phyloP scores from a whole-genome alignment of 2,113 vertebrate species.

The Pollachius pollachius region DNA sequence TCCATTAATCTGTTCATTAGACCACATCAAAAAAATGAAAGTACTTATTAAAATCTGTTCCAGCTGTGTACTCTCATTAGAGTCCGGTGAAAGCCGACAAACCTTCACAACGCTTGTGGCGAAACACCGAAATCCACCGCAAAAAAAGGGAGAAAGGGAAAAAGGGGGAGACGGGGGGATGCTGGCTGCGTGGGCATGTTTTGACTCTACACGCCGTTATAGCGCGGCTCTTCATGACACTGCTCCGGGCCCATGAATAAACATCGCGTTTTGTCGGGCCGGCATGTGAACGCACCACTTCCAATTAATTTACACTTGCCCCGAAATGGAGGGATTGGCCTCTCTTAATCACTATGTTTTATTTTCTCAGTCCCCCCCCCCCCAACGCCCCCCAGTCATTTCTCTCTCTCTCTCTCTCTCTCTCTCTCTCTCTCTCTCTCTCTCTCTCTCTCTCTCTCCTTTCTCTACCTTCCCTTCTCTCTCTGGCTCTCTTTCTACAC shows the following conservation, averaged over 20 bases:
- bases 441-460: conserved; percentile 46
- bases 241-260: conserved; percentile 72
- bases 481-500: no score
- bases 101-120: conserved; percentile 74
- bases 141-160: neutral
- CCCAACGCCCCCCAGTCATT: conserved; percentile 41
- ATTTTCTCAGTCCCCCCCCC: conserved; percentile 62
- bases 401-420: conserved; percentile 60
- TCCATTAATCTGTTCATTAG: conserved; percentile 81
- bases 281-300: conserved; percentile 63
- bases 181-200: conserved; percentile 43
- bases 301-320: conserved; percentile 70
- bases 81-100: conserved; percentile 43
- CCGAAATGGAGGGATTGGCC: conserved; percentile 56
- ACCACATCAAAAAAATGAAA: conserved; percentile 77
- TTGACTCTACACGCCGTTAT: conserved; percentile 65
- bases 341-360: conserved; percentile 68
- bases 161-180: conserved; percentile 32
- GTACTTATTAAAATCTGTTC: conserved; percentile 80
- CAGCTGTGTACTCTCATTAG: conserved; percentile 77
- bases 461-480: conserved; percentile 30
- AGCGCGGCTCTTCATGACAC: conserved; percentile 61
- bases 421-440: conserved; percentile 59
- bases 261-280: conserved; percentile 62
- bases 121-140: conserved; percentile 66